Percentiles rank a stretch among this genome's conserved stretches.
Evolutionary conservation across 64 coral and sea anemone species (phyloP).

Genomic region (Porites lutea): DNA sequence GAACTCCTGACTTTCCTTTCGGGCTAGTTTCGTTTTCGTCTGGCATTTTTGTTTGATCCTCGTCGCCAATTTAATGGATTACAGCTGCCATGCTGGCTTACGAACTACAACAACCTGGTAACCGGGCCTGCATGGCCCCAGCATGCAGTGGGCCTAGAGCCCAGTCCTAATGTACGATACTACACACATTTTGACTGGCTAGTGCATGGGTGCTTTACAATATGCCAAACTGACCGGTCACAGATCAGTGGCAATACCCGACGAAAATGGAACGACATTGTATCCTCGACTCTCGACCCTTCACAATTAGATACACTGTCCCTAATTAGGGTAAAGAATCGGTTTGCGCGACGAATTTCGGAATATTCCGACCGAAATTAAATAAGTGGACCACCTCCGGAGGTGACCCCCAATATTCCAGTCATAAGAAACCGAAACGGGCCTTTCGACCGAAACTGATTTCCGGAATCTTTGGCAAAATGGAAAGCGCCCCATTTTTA

Average conservation of each 20-base stretch:
- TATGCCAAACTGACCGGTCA: conserved; percentile 1
- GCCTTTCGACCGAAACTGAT: conserved; percentile 7
- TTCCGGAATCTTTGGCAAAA: not conserved
- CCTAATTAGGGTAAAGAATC: conserved; percentile 13
- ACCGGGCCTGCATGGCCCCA: too few species aligned
- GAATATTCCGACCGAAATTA: not conserved
- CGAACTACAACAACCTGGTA: too few species aligned
- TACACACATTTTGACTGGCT: conserved; percentile 4
- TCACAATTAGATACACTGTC: not conserved
- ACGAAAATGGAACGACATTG: conserved; percentile 1
- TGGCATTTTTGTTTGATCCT: not conserved
- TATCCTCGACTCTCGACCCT: not conserved
- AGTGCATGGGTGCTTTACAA: not conserved
- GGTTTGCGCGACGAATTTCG: not conserved
- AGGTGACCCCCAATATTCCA: conserved; percentile 17
- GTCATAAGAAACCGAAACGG: not conserved
- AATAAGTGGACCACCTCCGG: conserved; percentile 11
- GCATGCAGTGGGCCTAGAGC: not conserved
- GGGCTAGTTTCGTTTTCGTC: not conserved
- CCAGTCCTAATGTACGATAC: conserved; percentile 14
- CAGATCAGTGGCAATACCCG: not conserved
- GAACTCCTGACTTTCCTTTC: not conserved
- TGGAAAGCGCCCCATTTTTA: not conserved
- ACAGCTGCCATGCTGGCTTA: too few species aligned
- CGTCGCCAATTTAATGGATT: not conserved